These are phyloP conservation scores for Aldabrachelys gigantea DNA, from an alignment of 2,113 vertebrate species.

Conservation along the genomic window DNA sequence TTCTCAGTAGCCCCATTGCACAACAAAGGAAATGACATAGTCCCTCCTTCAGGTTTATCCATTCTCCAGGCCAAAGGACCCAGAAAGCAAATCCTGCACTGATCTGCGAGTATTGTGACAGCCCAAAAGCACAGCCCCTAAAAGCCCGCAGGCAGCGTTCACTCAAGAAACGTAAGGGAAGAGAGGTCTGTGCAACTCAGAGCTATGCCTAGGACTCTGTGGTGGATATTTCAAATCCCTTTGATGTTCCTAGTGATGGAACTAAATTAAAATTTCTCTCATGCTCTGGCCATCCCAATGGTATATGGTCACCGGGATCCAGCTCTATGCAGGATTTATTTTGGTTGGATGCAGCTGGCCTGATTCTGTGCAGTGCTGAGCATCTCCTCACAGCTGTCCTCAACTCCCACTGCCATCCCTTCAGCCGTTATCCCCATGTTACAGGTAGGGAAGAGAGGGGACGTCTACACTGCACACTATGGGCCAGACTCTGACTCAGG, in stretches of 20 bases:
- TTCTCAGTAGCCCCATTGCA: conserved; percentile 17
- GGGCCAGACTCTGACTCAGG: not conserved
- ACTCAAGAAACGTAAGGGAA: conserved; percentile 39
- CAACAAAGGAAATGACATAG: not conserved
- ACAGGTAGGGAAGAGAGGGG: not conserved
- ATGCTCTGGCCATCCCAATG: not conserved
- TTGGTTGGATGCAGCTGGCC: not conserved
- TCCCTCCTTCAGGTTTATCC: not conserved
- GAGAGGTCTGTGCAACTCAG: not conserved
- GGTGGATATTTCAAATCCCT: not conserved
- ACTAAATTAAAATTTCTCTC: not conserved
- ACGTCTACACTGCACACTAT: not conserved
- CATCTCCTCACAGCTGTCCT: not conserved
- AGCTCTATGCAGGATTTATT: not conserved
- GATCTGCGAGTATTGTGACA: not conserved
- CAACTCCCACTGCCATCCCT: accelerated
- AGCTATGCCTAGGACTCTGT: not conserved
- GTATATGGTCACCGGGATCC: not conserved
- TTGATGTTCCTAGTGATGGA: not conserved
- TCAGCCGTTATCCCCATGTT: not conserved
- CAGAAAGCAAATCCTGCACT: not conserved
- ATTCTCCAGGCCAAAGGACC: conserved; percentile 30
- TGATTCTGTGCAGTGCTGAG: not conserved
- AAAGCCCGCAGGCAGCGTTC: conserved; percentile 56
- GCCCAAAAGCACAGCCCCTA: not conserved